Evolutionary conservation across 2,113 vertebrate species (phyloP).

Genomic region (Manacus vitellinus): DNA sequence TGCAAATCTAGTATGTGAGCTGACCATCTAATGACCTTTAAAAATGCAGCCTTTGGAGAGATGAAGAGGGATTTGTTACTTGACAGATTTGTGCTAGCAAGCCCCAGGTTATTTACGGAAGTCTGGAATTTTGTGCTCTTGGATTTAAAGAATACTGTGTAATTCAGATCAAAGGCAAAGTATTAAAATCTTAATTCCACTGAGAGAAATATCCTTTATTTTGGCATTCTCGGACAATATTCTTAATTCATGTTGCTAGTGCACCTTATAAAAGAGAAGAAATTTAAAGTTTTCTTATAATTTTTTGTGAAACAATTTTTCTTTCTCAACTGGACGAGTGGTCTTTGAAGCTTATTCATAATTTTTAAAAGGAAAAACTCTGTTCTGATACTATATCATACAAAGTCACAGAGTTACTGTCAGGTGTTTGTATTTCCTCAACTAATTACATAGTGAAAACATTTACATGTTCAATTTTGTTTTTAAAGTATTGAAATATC

Average conservation of each 20-base stretch:
- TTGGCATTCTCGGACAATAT: not conserved
- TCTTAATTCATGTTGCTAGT: not conserved
- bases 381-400: not conserved
- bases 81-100: constrained; percentile 51
- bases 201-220: not conserved
- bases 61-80: constrained; percentile 55
- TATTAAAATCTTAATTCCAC: constrained; percentile 54
- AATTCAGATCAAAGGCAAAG: constrained; percentile 53
- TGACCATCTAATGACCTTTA: constrained; percentile 59
- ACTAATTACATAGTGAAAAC: not conserved
- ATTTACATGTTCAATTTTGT: not conserved
- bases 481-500: not conserved
- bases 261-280: not conserved
- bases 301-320: not conserved
- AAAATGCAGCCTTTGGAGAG: constrained; percentile 46
- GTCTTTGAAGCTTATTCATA: not conserved
- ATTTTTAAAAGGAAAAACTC: not conserved
- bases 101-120: constrained; percentile 47
- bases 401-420: not conserved
- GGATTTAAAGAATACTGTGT: constrained; percentile 51
- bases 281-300: not conserved
- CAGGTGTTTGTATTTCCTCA: not conserved
- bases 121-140: constrained; percentile 53
- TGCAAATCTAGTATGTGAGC: not conserved
- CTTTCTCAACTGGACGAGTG: not conserved